phyloP scores from a whole-genome alignment of 1,140 invertebrate species.

The Bombus ignitus region DNA sequence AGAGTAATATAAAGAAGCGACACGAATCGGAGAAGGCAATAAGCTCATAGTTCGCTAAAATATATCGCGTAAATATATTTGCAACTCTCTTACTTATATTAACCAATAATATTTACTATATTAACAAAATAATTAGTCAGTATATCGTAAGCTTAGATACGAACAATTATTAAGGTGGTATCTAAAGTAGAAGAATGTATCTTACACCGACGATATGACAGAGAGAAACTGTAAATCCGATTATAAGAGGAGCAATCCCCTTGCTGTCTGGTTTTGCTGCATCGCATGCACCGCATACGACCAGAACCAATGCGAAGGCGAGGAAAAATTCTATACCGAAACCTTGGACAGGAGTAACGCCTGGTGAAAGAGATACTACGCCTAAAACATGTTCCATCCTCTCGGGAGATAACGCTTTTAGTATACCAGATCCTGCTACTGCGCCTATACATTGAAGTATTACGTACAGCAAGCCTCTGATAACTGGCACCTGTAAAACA shows the following conservation, averaged over 20 bases:
- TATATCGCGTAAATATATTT: neutral
- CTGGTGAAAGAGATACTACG: constrained; percentile 86
- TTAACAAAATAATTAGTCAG: neutral
- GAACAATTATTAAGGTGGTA: neutral
- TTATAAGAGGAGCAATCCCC: constrained; percentile 92
- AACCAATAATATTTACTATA: neutral
- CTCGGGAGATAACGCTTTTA: constrained; percentile 82
- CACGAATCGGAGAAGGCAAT: too few relatives aligned
- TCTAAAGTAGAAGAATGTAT: constrained; percentile 20
- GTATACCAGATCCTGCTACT: constrained; percentile 90
- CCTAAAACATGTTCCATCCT: constrained; percentile 76
- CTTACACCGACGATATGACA: constrained; percentile 93
- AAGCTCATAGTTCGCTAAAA: neutral
- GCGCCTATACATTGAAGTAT: constrained; percentile 93
- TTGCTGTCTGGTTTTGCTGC: constrained; percentile 88
- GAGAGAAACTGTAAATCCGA: constrained; percentile 93
- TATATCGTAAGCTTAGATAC: too few relatives aligned
- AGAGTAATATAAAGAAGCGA: too few relatives aligned
- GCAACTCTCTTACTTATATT: neutral
- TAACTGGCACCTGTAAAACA: constrained; percentile 81
- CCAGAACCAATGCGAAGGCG: constrained; percentile 93
- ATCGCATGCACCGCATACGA: constrained; percentile 94
- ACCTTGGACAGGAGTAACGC: constrained; percentile 88
- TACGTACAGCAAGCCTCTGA: constrained; percentile 91
- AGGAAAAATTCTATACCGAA: constrained; percentile 95